Evolutionary conservation across 92 coral and sea anemone genomes (phyloP), one percentile per base, ranked within the genome.

Genomic region (Palythoa heliodiscus): DNA sequence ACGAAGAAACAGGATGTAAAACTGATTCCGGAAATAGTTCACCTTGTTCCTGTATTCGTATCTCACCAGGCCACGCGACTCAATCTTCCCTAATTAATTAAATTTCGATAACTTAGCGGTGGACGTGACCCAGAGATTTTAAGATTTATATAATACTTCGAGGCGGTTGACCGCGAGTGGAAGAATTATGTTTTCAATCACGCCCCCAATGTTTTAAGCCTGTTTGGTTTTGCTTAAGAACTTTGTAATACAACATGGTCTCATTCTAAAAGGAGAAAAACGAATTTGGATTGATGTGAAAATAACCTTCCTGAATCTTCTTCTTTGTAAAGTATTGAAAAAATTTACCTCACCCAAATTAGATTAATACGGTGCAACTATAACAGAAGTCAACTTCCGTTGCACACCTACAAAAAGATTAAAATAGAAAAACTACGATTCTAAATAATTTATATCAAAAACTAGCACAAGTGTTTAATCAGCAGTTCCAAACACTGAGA

Each of bases 21-120:
- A 35, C 11, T 25, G 25, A 24, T 77, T 57, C 82, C 70, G 82
- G 70, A 54, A 23, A 77, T 38, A 24, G 43, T 14, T 77, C 10
- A 53, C 48, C 10, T 48, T 54, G 70, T n/a, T 60, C 63, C n/a
- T 48, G 64, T 52, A 50, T 11, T 22, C 64, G 47, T 23, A 61
- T 78, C 54, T 39, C 83, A 78, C 11, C 57, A 60, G 50, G 84
- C 52, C 84, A 80, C 84, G 84, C 84, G 84, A 80, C 43, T 43
- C 19, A 66, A 66, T 50, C 50, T 47, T 47, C 20, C 43, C 43
- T 22, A 29, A 40, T n/a, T 79, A 64, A 66, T 80, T 80, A 70
- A 66, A 55, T 66, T 43, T 80, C 75, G 66, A 80, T 80, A 20
- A 67, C 84, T 20, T 11, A 52, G 7, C 11, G 15, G 61, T 11